Evolutionary conservation across 2,113 vertebrate genomes (phyloP).

Genomic region (Nyctibius bracteatus): DNA sequence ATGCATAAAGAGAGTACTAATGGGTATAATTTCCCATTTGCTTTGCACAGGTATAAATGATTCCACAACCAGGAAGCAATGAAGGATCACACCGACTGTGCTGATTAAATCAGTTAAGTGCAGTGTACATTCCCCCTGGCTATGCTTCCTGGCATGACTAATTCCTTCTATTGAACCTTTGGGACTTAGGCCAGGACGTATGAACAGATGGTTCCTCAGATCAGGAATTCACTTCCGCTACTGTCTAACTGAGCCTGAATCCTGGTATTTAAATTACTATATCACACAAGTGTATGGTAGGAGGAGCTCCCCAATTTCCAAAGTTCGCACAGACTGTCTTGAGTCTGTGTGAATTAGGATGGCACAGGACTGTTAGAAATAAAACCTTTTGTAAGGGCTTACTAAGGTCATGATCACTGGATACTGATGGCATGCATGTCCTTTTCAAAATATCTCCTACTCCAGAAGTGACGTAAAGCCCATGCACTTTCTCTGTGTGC

Average conservation of each 20-base stretch:
- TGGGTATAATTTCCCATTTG: constrained; percentile 4
- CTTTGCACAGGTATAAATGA: background rate
- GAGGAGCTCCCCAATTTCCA: background rate
- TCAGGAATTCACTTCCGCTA: background rate
- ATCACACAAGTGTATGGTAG: background rate
- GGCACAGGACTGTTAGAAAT: background rate
- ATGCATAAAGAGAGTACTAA: constrained; percentile 1
- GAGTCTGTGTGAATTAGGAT: background rate
- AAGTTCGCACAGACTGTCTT: background rate
- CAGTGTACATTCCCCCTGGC: background rate
- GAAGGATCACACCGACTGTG: constrained; percentile 32
- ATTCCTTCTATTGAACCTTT: background rate
- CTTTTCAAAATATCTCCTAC: background rate
- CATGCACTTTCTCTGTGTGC: background rate
- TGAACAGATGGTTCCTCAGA: background rate
- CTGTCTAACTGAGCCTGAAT: background rate
- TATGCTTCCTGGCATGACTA: background rate
- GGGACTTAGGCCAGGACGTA: background rate
- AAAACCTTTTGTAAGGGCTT: background rate
- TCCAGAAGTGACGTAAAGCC: background rate
- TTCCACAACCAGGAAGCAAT: background rate
- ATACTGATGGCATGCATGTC: no score
- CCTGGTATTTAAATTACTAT: background rate
- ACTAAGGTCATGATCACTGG: background rate
- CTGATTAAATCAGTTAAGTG: constrained; percentile 19